Conservation (phyloP, 1,140 invertebrate species). For the Aphis craccivora region DNA sequence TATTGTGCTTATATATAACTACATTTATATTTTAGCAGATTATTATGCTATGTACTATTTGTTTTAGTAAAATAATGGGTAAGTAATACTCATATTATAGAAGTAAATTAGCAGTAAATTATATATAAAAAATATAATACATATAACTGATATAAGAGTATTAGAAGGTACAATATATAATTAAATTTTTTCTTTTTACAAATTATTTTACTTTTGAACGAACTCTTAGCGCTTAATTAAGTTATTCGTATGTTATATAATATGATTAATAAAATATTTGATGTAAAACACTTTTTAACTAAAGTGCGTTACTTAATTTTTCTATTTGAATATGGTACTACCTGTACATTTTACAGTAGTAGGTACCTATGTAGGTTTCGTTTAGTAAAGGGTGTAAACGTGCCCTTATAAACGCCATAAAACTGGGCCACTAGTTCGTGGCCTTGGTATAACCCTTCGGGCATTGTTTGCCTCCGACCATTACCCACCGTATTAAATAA, state of each 20-base stretch:
- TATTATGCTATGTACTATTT: not conserved
- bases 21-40: not conserved
- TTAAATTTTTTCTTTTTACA: not conserved
- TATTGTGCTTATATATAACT: not conserved
- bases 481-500: not conserved
- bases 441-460: constrained; percentile 51
- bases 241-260: not conserved
- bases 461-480: constrained; percentile 29
- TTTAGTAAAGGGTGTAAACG: constrained; percentile 47
- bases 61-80: not conserved
- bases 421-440: constrained; percentile 55
- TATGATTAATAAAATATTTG: not conserved
- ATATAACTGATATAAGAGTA: too few relatives aligned
- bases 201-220: not conserved
- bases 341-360: not conserved
- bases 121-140: too few relatives aligned
- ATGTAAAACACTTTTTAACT: not conserved
- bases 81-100: too few relatives aligned
- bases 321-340: not conserved
- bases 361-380: not conserved
- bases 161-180: too few relatives aligned
- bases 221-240: not conserved
- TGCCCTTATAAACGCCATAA: constrained; percentile 45
- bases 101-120: too few relatives aligned
- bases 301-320: not conserved